Evolutionary conservation across 2,888 invertebrate species (phyloP).

Genomic region (Nasonovia ribisnigri): DNA sequence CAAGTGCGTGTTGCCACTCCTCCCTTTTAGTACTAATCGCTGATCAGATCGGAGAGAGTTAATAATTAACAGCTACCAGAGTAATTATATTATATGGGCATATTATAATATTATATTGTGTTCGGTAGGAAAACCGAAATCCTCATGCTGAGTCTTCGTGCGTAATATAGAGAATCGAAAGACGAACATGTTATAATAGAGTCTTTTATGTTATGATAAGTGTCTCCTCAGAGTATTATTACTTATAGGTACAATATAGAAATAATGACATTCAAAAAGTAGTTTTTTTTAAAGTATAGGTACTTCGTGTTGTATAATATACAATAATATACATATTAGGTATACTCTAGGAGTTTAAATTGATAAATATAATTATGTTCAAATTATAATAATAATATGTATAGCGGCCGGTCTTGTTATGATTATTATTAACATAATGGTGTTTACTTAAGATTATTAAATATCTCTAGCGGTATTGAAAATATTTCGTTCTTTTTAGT

Average conservation of each 20-base stretch:
- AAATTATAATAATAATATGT: background rate
- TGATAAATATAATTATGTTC: background rate
- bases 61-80: slow-evolving; percentile 12
- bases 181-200: background rate
- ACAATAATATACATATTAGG: background rate
- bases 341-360: background rate
- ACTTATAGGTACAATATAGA: background rate
- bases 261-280: background rate
- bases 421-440: too few relatives aligned
- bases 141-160: background rate
- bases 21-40: background rate
- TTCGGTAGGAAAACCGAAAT: background rate
- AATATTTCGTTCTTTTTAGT: background rate
- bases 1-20: background rate
- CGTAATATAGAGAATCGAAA: background rate
- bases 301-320: background rate
- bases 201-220: background rate
- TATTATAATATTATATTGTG: background rate
- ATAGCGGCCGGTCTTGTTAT: too few relatives aligned
- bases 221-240: background rate
- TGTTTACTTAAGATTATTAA: background rate
- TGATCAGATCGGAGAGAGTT: background rate
- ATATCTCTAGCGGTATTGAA: background rate
- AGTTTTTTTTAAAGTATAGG: background rate
- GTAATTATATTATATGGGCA: background rate